Evolutionary conservation across 2,113 vertebrate species (phyloP), one percentile per base, ranked within the genome.

Genomic region (Paradoxurus hermaphroditus): DNA sequence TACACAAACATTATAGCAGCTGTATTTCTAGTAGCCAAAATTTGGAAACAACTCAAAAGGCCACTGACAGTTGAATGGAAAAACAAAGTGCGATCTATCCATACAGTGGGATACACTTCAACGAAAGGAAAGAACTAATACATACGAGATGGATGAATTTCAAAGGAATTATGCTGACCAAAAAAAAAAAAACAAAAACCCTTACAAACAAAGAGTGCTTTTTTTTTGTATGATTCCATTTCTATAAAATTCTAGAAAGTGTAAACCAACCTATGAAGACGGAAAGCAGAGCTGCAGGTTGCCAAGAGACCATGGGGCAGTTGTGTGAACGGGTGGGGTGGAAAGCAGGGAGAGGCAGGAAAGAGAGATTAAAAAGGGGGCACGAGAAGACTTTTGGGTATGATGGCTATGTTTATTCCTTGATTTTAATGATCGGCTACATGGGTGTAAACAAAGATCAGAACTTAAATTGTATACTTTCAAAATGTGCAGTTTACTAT

Each of bases 161-260:
- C 41, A 92, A 70, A 79, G 68, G 91, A 89, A 94, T 92, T 91
- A 84, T 36, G 4, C 6, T 56, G 36, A 93, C 10, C 29, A 41
- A 51, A 86, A 25, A 44, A 63, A 51, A 86, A 82, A 25, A 56
- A 8, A 46, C 46, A 46, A 8, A 46, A 6, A 46, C 46, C 16
- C 5, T 56, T 94, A 65, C 49, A 46, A 82, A 90, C 63, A 96
- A 78, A 94, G 7, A 65, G 56, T 85, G 19, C 1, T 41, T 72
- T 73, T 31, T 41, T 72, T 73, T 31, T 82, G 6, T 39, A 15
- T 86, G 31, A 65, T 72, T 90, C 16, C 18, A 90, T 86, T 90
- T 93, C 62, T 88, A 51, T 44, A 91, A 94, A 96, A 67, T 65
- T 90, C 44, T 83, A 53, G n/a, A 92, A 86, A 73, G 39, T 86